Percentiles rank a stretch among this genome's conserved stretches.
phyloP scores from a whole-genome alignment of 2,797 vertebrate species.

The Merluccius polli region DNA sequence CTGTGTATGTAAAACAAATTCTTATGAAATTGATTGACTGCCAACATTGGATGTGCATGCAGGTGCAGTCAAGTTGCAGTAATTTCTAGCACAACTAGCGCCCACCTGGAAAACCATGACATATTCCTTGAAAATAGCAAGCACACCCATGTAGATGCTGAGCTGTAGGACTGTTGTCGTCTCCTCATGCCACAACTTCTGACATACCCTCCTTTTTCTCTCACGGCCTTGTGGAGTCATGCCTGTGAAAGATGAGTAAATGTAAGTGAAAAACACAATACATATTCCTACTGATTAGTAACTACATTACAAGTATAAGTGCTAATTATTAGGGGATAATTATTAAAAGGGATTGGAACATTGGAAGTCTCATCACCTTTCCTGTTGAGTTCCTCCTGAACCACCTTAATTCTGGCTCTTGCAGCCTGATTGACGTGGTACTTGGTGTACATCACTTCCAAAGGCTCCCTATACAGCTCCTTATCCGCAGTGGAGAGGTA shows the following conservation, averaged over 20 bases:
- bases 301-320: conserved; percentile 3
- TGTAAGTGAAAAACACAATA: conserved; percentile 1
- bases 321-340: too few species aligned
- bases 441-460: too few species aligned
- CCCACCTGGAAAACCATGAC: conserved; percentile 21
- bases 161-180: conserved; percentile 18
- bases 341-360: too few species aligned
- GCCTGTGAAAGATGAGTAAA: too few species aligned
- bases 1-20: conserved; percentile 27
- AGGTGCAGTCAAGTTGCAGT: conserved; percentile 15
- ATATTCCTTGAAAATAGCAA: conserved; percentile 2
- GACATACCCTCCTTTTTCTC: too few species aligned
- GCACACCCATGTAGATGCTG: conserved; percentile 19
- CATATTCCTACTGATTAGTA: conserved; percentile 1
- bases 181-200: conserved; percentile 33
- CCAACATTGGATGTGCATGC: conserved; percentile 24
- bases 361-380: conserved; percentile 6
- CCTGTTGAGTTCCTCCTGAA: conserved; percentile 7
- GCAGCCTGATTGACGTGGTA: conserved; percentile 1
- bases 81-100: conserved; percentile 8
- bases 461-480: conserved; percentile 21
- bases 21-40: conserved; percentile 10
- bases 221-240: too few species aligned
- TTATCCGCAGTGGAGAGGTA: conserved; percentile 16
- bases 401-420: not conserved